Percentiles rank a stretch among this genome's conserved stretches.
Conservation (phyloP, 2,888 invertebrate species). For the Prosapia bicincta region DNA sequence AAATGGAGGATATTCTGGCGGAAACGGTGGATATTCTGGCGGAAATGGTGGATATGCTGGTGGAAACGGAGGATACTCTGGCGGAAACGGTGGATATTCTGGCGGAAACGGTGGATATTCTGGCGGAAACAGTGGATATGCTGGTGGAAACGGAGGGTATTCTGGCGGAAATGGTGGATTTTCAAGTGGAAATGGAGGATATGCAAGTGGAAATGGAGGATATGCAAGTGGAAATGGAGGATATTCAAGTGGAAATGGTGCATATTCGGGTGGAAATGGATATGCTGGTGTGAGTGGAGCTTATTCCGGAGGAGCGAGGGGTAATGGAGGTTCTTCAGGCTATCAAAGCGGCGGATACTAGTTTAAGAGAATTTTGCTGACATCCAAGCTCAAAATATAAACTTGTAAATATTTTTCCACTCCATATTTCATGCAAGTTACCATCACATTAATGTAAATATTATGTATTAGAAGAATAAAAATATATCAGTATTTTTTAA, state of each 20-base stretch:
- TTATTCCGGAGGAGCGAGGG: not conserved
- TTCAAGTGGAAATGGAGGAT: slow-evolving; percentile 7
- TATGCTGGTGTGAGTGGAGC: not conserved
- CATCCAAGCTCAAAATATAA: not conserved
- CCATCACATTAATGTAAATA: not conserved
- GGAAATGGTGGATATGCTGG: not conserved
- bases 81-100: not conserved
- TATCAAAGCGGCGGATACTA: not conserved
- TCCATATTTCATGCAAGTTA: not conserved
- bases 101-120: not conserved
- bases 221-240: slow-evolving; percentile 18
- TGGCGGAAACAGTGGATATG: not conserved
- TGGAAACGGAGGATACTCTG: not conserved
- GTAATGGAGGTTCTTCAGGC: not conserved
- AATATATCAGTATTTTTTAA: too few species aligned
- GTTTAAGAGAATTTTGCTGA: not conserved
- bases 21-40: not conserved
- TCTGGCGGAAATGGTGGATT: not conserved
- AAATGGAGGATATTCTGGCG: not conserved
- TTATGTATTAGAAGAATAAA: not conserved
- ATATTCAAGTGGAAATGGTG: slow-evolving; percentile 15
- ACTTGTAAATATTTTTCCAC: not conserved
- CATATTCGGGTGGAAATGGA: too few species aligned
- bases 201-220: slow-evolving; percentile 11
- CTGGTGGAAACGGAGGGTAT: not conserved